Evolutionary conservation across 2,888 invertebrate species (phyloP), one percentile per base, ranked within the genome.

Genomic region (Sinohyriopsis cumingii): DNA sequence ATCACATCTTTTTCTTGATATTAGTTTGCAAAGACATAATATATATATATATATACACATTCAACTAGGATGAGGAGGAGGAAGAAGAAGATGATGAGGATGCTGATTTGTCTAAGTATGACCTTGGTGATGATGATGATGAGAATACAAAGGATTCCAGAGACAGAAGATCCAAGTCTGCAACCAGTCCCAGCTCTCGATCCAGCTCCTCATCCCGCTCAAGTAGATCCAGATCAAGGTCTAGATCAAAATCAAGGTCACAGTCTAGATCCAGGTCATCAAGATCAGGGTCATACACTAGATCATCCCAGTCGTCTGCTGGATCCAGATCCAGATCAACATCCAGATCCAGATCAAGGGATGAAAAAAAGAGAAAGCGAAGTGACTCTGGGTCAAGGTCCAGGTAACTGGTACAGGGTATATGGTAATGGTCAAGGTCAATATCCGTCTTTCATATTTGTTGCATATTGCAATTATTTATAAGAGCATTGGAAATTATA

Each of bases 81-180:
- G 57, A 82, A 61, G 84, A 82, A 60, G 84, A 79, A 25, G 81
- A 82, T 63, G 84, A 79, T 33, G 81, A 93, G 45, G 95, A 95
- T 89, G 91, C 95, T 63, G 94, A 94, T 33, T 95, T 95, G 88
- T 95, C 95, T 88, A 94, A 95, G 87, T 91, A 95, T 60, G 90
- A 88, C 79, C 91, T 88, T 66, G 94, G 94, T 93, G 94, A 93
- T 73, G 93, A 92, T 62, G 93, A 79, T n/a, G 77, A 76, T 53
- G 71, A 68, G 45, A 62, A 67, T 24, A 69, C 75, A 54, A 74
- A 72, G 67, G 45, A 45, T 45, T 45, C 45, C 45, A 45, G 45
- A 45, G 45, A 15, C 45, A 15, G 45, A 57, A 74, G 71, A 66
- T 82, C 84, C 59, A 71, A 74, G 56, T 83, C 83, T 65, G 25